Base-by-base conservation (phyloP, 2,113 vertebrate species). In the Hippolais icterina region DNA sequence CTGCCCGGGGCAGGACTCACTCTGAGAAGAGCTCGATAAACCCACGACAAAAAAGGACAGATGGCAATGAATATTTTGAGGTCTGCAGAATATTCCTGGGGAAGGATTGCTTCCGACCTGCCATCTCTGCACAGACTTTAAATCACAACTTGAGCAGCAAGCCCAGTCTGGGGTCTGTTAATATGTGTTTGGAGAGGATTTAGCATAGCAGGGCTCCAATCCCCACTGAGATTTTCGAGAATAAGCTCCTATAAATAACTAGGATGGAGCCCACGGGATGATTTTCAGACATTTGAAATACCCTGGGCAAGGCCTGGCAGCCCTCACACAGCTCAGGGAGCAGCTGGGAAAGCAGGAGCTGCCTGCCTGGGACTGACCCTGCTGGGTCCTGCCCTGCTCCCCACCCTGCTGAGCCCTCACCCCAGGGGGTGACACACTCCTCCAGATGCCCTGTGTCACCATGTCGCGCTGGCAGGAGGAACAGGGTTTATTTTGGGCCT, bases 391-490 rank as follows among this genome's bases (percentile, higher is more conserved):
- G 72, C 28, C 50, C 64, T n/a, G 69, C 12, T 79, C 33, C 64
- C 42, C 6, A 0, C 50, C n/a, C 76, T 4, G 6, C 76, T 21
- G 71, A 66, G 80, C 52, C 37, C 50, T 13, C 42, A 5, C 18
- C 31, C 49, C 0, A 0, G 16, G 9, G 1, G 15, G 27, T 13
- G 6, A 4, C 12, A 2, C 0, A 1, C 69, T 82, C n/a, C 52
- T 75, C 61, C 42, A 17, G 49, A 5, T 7, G 9, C 20, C 39
- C 44, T 2, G 10, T 11, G 39, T 15, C 68, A 25, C 44, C 4
- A 0, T 1, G 0, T 15, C 57, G 37, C 1, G 0, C 63, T 46
- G 10, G 1, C 24, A 8, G 83, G 49, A 31, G 49, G 17, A 37
- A 0, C 1, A 0, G 12, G 52, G 54, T 4, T 94, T 1, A 5